Conservation (phyloP, 2,113 vertebrate species). For the Promerops cafer region DNA sequence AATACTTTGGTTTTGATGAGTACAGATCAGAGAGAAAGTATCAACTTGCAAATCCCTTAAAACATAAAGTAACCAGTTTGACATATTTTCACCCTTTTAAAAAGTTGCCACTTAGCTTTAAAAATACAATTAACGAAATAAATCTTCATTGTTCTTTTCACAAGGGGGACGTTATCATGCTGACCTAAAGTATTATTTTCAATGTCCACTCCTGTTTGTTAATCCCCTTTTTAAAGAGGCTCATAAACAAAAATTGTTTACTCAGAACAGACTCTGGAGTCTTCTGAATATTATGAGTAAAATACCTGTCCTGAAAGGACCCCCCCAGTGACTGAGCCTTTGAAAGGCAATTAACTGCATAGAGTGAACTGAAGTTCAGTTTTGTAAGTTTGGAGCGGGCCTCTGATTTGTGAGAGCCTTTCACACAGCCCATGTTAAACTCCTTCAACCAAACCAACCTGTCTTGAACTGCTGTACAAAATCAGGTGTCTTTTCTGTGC, state of each 20-base stretch:
- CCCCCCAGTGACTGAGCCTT: neutral
- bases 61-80: neutral
- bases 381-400: neutral
- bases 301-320: neutral
- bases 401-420: neutral
- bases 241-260: neutral
- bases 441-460: neutral
- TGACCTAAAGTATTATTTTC: neutral
- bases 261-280: neutral
- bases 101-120: neutral
- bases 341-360: neutral
- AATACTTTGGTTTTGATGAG: neutral
- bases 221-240: neutral
- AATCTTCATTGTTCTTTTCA: neutral
- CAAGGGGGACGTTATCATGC: neutral
- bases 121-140: neutral
- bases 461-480: neutral
- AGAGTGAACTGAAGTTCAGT: neutral
- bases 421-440: neutral
- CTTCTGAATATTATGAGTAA: neutral
- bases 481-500: neutral
- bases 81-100: neutral
- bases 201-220: neutral
- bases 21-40: neutral
- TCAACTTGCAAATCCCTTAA: neutral